Evolutionary conservation across 2,888 invertebrate species (phyloP), one percentile per base, ranked within the genome.

Genomic region (Zeuzera pyrina): DNA sequence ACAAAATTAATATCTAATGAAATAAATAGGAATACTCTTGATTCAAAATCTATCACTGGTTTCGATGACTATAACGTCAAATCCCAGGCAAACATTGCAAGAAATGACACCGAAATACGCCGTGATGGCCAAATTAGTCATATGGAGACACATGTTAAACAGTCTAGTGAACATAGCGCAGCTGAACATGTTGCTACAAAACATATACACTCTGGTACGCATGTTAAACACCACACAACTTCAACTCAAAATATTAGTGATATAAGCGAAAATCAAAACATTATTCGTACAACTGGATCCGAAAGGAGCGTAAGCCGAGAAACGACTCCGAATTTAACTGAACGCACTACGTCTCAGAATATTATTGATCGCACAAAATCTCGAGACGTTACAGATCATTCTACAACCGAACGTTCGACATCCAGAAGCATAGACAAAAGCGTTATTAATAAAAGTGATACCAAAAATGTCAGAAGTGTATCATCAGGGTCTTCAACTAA

Each of bases 401-500:
- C 27, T 7, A 12, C 13, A 27, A 3, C 10, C 19, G 8, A 19
- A 19, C 60, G 61, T 16, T 53, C 59, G 28, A 43, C 52, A 12
- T 51, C 59, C 21, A 59, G 54, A 45, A 60, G 57, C 26, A 50
- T 53, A 12, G 67, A 70, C 26, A 68, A 48, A 30, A 64, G 52
- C 34, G 37, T 51, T 12, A 39, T 57, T n/a, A 66, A 58, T 37
- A 77, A 64, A 52, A 49, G 42, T 11, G 72, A 77, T 38, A 49
- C 58, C 2, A 71, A 52, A 49, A 64, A 61, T 41, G 36, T 62
- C 7, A 72, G 53, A 45, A 70, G 58, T 33, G 39, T 64, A 15
- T 54, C 64, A 27, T 57, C 72, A 23, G n/a, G n/a, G n/a, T 86
- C 78, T 41, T 86, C 85, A 34, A 86, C 78, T 24, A 86, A 87